A percentile compares a stretch with the other conserved stretches of the same genome.
phyloP scores from a whole-genome alignment of 2,113 vertebrate species.

The Myrmecobius fasciatus region DNA sequence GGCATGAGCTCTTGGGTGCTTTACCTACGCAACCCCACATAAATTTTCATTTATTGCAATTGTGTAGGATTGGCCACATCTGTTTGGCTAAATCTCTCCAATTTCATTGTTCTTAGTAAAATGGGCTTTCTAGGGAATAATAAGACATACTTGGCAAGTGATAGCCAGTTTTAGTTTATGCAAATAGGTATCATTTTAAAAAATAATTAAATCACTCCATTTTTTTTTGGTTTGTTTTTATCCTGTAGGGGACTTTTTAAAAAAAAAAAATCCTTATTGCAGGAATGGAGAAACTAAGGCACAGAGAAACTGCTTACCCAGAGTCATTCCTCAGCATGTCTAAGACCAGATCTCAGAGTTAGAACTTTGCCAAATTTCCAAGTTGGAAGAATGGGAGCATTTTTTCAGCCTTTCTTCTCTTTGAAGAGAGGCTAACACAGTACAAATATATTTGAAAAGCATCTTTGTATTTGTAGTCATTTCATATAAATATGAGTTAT shows the following conservation, averaged over 20 bases:
- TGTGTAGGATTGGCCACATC: neutral
- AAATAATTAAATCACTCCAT: neutral
- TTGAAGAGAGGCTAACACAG: neutral
- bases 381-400: constrained; percentile 4
- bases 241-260: neutral
- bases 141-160: neutral
- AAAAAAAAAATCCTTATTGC: neutral
- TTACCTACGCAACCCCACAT: neutral
- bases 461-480: neutral
- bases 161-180: neutral
- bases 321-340: constrained; percentile 5
- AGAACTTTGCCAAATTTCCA: constrained; percentile 2
- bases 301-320: neutral
- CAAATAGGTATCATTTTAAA: neutral
- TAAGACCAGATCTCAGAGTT: constrained; percentile 44
- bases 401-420: neutral
- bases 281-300: neutral
- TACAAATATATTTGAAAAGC: neutral
- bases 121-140: constrained; percentile 12
- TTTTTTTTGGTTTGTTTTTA: neutral
- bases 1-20: neutral
- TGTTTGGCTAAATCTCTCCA: neutral
- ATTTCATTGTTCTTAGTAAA: constrained; percentile 13
- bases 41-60: neutral
- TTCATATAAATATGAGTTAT: constrained; percentile 26